Conservation (phyloP, 2,888 invertebrate species). For the Sussaba pulchella region DNA sequence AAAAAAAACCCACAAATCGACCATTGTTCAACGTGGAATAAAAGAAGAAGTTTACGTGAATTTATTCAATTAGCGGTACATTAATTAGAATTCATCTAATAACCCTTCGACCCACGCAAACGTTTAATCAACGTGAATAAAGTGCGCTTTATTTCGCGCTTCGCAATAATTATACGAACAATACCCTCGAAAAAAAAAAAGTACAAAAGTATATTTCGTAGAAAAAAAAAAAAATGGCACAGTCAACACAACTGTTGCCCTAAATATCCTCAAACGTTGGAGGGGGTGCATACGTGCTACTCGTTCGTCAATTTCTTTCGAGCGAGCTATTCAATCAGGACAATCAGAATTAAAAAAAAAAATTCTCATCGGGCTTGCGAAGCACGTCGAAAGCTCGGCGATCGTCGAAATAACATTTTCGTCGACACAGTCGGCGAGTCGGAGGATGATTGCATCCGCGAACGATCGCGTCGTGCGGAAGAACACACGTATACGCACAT, state of each 20-base stretch:
- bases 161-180: no score
- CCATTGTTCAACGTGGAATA: constrained; percentile 65
- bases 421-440: constrained; percentile 12
- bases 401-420: constrained; percentile 24
- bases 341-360: constrained; percentile 24
- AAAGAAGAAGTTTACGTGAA: constrained; percentile 49
- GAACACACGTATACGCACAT: neutral
- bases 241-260: neutral
- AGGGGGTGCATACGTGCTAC: constrained; percentile 2
- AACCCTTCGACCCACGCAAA: no score
- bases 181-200: neutral
- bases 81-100: neutral
- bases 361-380: constrained; percentile 24
- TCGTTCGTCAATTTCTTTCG: constrained; percentile 17
- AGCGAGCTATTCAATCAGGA: constrained; percentile 30
- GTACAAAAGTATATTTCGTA: neutral
- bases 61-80: neutral
- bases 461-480: constrained; percentile 20
- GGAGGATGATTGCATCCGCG: constrained; percentile 16
- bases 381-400: constrained; percentile 16
- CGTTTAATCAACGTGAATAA: no score
- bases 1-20: constrained; percentile 37
- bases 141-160: no score
- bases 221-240: neutral
- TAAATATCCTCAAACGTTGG: neutral